These are phyloP conservation scores for Gisinianus flammeolus DNA, from an alignment of 2,888 invertebrate genomes.

Conservation along the genomic window DNA sequence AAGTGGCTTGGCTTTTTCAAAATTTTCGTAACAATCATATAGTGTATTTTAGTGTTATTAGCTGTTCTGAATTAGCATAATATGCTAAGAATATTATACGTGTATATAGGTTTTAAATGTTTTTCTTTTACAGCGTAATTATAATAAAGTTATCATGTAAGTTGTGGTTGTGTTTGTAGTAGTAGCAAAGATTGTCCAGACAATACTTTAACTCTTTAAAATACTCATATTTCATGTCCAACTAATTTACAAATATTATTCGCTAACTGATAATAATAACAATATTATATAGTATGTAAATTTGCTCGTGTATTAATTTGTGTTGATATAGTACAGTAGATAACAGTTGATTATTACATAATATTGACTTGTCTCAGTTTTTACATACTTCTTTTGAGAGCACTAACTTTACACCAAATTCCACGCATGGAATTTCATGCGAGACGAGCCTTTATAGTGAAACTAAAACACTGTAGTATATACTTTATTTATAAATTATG, in stretches of 20 bases:
- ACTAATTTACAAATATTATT: not conserved
- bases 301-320: not conserved
- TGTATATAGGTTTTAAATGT: too few species aligned
- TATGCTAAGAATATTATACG: too few species aligned
- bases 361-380: not conserved
- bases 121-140: too few species aligned
- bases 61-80: too few species aligned
- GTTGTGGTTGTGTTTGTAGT: too few species aligned
- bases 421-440: not conserved
- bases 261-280: not conserved
- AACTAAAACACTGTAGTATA: not conserved
- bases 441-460: too few species aligned
- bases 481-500: not conserved
- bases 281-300: not conserved
- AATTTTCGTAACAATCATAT: too few species aligned
- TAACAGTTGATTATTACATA: not conserved
- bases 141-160: too few species aligned
- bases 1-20: too few species aligned
- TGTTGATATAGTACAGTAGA: not conserved
- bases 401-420: not conserved
- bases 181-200: slow-evolving; percentile 4
- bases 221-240: not conserved
- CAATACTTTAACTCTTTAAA: not conserved
- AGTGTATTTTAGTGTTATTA: too few species aligned
- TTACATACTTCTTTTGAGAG: not conserved